These are phyloP conservation scores for Pegoplata infirma DNA, from an alignment of 2,888 invertebrate species.

Conservation along the genomic window DNA sequence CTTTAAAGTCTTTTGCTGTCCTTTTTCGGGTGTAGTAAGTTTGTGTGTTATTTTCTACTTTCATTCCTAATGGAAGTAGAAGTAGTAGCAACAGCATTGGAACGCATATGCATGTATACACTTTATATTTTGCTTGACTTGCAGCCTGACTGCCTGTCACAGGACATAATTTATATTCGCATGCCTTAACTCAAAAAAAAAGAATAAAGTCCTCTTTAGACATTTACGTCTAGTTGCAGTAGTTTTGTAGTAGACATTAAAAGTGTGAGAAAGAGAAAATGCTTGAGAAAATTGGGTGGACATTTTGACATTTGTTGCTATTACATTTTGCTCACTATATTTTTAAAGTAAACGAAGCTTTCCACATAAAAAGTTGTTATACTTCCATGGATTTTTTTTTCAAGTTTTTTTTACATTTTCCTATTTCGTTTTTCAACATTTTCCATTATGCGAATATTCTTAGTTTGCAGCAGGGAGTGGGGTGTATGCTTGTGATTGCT, in stretches of 20 bases:
- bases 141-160: conserved; percentile 60
- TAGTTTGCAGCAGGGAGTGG: conserved; percentile 10
- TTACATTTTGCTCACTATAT: conserved; percentile 53
- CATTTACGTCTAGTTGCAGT: conserved; percentile 44
- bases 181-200: conserved; percentile 62
- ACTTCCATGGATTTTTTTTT: conserved; percentile 17
- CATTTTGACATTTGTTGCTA: conserved; percentile 60
- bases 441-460: conserved; percentile 1
- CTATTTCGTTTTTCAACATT: conserved; percentile 16
- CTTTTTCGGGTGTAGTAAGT: no score
- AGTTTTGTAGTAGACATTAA: conserved; percentile 36
- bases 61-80: conserved; percentile 23
- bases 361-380: conserved; percentile 14
- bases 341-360: conserved; percentile 24
- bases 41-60: no score
- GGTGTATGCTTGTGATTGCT: conserved; percentile 47
- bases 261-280: conserved; percentile 45
- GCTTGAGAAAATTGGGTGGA: conserved; percentile 60
- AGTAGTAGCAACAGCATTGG: conserved; percentile 38
- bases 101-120: conserved; percentile 36
- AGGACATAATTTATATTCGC: conserved; percentile 67
- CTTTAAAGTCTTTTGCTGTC: no score
- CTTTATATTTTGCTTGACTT: conserved; percentile 28
- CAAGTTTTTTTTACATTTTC: conserved; percentile 11
- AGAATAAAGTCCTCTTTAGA: conserved; percentile 59